A percentile compares a stretch with the other conserved stretches of the same genome.
Conservation (phyloP, 92 coral and sea anemone genomes). For the Virgularia gustaviana region DNA sequence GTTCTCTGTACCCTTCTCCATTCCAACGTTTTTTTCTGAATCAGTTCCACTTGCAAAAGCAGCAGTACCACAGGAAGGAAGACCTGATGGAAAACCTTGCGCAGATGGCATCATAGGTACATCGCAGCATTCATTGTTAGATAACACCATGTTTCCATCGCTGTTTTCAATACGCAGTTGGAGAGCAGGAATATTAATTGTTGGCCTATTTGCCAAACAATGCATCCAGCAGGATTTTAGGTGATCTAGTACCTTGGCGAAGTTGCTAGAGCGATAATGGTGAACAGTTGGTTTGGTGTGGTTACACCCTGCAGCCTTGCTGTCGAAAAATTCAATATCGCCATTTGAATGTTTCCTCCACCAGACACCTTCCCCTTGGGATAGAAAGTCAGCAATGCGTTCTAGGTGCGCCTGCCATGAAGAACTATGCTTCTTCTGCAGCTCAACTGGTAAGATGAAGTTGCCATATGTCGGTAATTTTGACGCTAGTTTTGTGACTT, state of each 20-base stretch:
- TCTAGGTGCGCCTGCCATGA: constrained; percentile 20
- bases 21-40: too few relatives aligned
- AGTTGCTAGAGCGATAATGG: constrained; percentile 17
- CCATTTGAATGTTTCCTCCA: background rate
- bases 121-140: too few relatives aligned
- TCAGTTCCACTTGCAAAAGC: too few relatives aligned
- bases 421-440: background rate
- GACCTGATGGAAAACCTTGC: too few relatives aligned
- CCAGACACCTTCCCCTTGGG: constrained; percentile 22
- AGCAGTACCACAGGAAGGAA: too few relatives aligned
- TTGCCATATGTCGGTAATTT: background rate
- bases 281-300: background rate
- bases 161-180: constrained; percentile 18
- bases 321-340: background rate
- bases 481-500: constrained; percentile 3
- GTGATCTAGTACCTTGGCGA: background rate
- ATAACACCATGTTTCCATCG: constrained; percentile 20
- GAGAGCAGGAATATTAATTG: constrained; percentile 16
- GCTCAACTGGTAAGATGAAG: background rate
- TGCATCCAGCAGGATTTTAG: constrained; percentile 6
- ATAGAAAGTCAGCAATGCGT: constrained; percentile 10
- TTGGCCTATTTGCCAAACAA: background rate
- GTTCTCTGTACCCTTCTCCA: too few relatives aligned
- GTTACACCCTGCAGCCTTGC: background rate
- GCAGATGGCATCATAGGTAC: too few relatives aligned